Conservation (phyloP, 2,113 vertebrate species). For the Hystrix brachyura region DNA sequence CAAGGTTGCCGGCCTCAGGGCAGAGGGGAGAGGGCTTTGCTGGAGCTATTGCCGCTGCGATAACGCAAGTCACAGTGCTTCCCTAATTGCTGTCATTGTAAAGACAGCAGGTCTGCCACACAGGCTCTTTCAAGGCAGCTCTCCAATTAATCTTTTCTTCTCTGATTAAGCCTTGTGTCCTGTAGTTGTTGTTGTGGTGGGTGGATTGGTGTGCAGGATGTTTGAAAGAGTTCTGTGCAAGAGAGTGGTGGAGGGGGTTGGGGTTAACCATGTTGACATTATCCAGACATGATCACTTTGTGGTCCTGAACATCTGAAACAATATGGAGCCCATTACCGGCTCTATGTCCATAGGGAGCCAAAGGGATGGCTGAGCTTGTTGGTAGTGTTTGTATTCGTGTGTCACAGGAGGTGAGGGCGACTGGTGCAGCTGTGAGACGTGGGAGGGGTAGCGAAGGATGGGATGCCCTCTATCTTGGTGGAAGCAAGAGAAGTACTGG, state of each 20-base stretch:
- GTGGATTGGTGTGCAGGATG: fast-evolving
- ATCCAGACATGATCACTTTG: conserved; percentile 37
- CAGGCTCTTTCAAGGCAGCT: conserved; percentile 80
- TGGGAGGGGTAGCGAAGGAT: neutral
- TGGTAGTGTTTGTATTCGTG: neutral
- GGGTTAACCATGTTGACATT: conserved; percentile 68
- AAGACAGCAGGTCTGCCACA: conserved; percentile 85
- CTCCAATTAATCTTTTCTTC: conserved; percentile 87
- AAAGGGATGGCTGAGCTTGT: neutral
- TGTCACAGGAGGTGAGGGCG: neutral
- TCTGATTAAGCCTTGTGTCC: conserved; percentile 82
- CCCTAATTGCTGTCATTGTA: conserved; percentile 83
- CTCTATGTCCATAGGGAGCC: neutral
- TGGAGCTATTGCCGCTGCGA: conserved; percentile 72
- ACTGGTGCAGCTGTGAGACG: neutral
- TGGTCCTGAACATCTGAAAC: conserved; percentile 64
- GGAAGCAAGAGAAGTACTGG: neutral
- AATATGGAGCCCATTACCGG: conserved; percentile 19
- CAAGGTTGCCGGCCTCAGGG: conserved; percentile 24
- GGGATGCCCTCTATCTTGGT: neutral
- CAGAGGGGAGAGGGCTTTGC: conserved; percentile 76
- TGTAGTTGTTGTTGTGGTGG: conserved; percentile 65
- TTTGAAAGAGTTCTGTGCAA: conserved; percentile 60
- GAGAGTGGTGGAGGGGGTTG: conserved; percentile 63
- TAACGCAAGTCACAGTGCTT: conserved; percentile 72